Conservation (phyloP, 2,888 invertebrate genomes). For the Cecidostiba fungosa region DNA sequence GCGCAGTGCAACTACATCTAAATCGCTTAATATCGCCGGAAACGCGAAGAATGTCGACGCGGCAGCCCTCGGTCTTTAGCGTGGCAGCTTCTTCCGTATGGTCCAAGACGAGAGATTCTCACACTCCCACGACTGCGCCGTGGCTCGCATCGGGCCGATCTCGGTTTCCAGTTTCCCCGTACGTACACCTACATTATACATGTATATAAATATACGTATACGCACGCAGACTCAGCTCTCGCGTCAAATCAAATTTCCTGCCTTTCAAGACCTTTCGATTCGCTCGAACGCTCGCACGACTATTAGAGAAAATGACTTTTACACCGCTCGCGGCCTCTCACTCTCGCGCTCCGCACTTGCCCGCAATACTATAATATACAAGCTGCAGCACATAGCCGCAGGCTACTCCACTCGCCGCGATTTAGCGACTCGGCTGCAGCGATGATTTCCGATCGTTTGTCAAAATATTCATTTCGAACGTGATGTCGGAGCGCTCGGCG, state of each 20-base stretch:
- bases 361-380: background rate
- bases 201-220: background rate
- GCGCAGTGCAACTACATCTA: slow-evolving; percentile 26
- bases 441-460: background rate
- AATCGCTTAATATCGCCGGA: slow-evolving; percentile 65
- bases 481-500: background rate
- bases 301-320: slow-evolving; percentile 57
- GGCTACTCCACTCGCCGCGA: too few relatives aligned
- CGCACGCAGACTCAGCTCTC: slow-evolving; percentile 13
- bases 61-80: background rate
- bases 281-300: slow-evolving; percentile 30
- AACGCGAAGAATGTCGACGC: slow-evolving; percentile 63
- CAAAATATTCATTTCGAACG: background rate
- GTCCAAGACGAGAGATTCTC: slow-evolving; percentile 42
- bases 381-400: too few relatives aligned
- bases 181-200: background rate
- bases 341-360: background rate
- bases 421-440: too few relatives aligned
- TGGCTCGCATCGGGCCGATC: background rate
- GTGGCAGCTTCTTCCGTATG: slow-evolving; percentile 33
- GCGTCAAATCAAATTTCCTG: slow-evolving; percentile 58
- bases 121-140: slow-evolving; percentile 51
- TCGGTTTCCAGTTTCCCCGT: slow-evolving; percentile 24
- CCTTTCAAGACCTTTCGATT: slow-evolving; percentile 52
- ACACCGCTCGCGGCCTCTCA: slow-evolving; percentile 1